Evolutionary conservation across 2,797 vertebrate species (phyloP).

Genomic region (Odontamblyopus lacepedii): DNA sequence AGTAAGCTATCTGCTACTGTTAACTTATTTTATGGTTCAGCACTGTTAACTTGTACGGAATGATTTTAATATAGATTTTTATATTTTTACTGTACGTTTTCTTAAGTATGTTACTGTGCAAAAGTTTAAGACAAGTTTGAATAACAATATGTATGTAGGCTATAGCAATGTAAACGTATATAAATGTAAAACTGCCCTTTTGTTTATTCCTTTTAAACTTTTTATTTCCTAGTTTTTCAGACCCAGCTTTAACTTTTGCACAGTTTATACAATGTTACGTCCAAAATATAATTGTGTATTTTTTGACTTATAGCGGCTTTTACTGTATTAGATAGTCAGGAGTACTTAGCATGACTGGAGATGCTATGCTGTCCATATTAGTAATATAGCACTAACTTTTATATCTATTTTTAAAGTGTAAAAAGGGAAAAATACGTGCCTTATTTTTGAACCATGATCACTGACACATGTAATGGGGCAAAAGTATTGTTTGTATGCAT

Average conservation of each 20-base stretch:
- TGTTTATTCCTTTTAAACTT: not conserved
- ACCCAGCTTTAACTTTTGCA: conserved; percentile 1
- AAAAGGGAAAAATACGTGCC: conserved; percentile 83
- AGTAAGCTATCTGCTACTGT: conserved; percentile 41
- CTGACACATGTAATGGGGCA: conserved; percentile 60
- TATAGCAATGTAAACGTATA: not conserved
- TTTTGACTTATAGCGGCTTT: conserved; percentile 24
- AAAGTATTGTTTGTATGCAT: conserved; percentile 19
- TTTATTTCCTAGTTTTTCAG: not conserved
- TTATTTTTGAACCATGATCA: conserved; percentile 87
- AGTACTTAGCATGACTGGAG: conserved; percentile 24
- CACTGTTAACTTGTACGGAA: conserved; percentile 45
- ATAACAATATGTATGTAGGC: not conserved
- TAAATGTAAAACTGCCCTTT: no score
- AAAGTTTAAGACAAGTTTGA: not conserved
- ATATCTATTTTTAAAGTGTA: conserved; percentile 33
- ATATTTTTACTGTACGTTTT: conserved; percentile 3
- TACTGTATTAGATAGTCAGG: conserved; percentile 27
- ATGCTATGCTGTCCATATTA: conserved; percentile 29
- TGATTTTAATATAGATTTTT: conserved; percentile 1
- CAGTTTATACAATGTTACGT: conserved; percentile 22
- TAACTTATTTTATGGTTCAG: conserved; percentile 33
- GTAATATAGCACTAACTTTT: conserved; percentile 10
- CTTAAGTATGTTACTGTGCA: conserved; percentile 1
- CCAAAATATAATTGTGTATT: not conserved